These are phyloP conservation scores for Coenonympha arcania DNA, from an alignment of 2,888 invertebrate species.

Conservation along the genomic window DNA sequence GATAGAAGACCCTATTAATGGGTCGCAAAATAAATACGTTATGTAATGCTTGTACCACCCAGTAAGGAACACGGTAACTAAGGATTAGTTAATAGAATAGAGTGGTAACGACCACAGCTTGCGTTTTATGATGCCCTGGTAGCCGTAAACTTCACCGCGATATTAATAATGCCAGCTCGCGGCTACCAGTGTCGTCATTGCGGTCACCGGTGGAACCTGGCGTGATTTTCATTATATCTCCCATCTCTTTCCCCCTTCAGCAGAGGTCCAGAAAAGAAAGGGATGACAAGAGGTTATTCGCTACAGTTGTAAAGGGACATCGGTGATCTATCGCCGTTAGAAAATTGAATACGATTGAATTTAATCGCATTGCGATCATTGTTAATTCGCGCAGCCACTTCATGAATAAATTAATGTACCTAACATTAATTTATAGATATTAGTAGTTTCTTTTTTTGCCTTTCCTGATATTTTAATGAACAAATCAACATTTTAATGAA, in stretches of 20 bases:
- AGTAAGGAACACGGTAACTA: not conserved
- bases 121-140: conserved; percentile 26
- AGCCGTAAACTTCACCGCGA: conserved; percentile 34
- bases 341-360: conserved; percentile 3
- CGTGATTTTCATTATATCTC: conserved; percentile 13
- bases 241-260: not conserved
- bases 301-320: conserved; percentile 12
- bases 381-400: not conserved
- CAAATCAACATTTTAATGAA: too few species aligned
- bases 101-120: conserved; percentile 10
- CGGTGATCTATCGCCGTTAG: conserved; percentile 10
- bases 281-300: not conserved
- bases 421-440: too few species aligned
- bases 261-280: not conserved
- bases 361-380: not conserved
- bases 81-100: conserved; percentile 12
- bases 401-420: too few species aligned
- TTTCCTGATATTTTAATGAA: too few species aligned
- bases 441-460: too few species aligned
- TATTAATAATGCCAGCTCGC: conserved; percentile 33
- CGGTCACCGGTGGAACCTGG: conserved; percentile 17
- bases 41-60: not conserved
- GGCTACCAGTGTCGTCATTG: conserved; percentile 14
- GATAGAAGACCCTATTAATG: too few species aligned
- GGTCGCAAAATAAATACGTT: too few species aligned